phyloP scores from a whole-genome alignment of 2,888 invertebrate genomes.

The Ichneumon xanthorius region DNA sequence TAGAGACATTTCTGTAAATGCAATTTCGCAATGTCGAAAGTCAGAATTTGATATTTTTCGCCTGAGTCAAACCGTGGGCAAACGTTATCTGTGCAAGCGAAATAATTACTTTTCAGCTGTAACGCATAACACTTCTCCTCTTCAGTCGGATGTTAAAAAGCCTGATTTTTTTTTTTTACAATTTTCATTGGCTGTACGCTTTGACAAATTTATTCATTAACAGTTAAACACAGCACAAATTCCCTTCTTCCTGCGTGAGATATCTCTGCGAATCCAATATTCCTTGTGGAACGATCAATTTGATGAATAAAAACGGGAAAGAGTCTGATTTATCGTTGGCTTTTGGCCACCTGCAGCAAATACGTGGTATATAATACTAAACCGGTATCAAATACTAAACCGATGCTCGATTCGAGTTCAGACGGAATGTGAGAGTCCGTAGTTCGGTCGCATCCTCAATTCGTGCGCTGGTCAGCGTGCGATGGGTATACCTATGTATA shows the following conservation, averaged over 20 bases:
- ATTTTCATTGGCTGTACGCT: background rate
- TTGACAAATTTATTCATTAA: background rate
- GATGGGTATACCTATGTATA: background rate
- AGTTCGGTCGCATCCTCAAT: constrained; percentile 40
- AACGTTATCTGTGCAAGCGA: background rate
- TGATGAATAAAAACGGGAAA: constrained; percentile 47
- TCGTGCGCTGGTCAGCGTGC: background rate
- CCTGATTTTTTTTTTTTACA: background rate
- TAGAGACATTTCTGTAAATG: background rate
- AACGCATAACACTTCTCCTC: background rate
- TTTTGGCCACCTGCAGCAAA: background rate
- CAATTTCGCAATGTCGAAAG: background rate
- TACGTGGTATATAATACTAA: constrained; percentile 5
- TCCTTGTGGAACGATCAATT: constrained; percentile 28
- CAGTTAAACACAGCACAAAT: background rate
- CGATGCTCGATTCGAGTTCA: constrained; percentile 19
- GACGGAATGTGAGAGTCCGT: constrained; percentile 21
- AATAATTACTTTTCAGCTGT: background rate
- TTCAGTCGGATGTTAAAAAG: background rate
- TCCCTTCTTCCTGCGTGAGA: background rate
- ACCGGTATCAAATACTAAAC: too few relatives aligned
- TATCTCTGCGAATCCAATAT: constrained; percentile 11
- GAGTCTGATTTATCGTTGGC: constrained; percentile 23
- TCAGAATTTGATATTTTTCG: background rate
- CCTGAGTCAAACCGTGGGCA: background rate